Evolutionary conservation across 1,140 invertebrate genomes (phyloP).

Genomic region (Drosophila repleta): DNA sequence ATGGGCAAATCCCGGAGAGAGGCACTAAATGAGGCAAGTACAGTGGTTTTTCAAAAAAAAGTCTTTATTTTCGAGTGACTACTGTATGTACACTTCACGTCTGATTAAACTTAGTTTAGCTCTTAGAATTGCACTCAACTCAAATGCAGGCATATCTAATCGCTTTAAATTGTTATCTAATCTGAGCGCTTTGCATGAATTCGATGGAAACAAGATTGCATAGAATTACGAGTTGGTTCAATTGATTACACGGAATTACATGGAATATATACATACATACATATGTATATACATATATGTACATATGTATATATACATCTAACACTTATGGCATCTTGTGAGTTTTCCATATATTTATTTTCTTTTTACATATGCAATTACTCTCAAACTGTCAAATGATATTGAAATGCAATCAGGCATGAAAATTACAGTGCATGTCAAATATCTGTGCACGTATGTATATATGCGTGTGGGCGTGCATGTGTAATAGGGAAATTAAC

Average conservation of each 20-base stretch:
- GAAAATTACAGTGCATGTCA: slow-evolving; percentile 54
- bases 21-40: neutral
- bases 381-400: slow-evolving; percentile 25
- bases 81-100: neutral
- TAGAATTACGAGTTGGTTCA: slow-evolving; percentile 18
- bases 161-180: slow-evolving; percentile 33
- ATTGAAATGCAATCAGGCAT: slow-evolving; percentile 60
- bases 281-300: too few species aligned
- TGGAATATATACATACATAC: neutral
- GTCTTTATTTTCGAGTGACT: neutral
- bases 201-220: slow-evolving; percentile 12
- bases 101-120: neutral
- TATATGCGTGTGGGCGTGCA: neutral
- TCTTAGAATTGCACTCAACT: slow-evolving; percentile 15
- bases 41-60: too few species aligned
- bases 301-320: too few species aligned
- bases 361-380: slow-evolving; percentile 13
- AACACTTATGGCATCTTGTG: neutral
- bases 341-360: neutral
- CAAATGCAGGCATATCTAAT: slow-evolving; percentile 38
- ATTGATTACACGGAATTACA: slow-evolving; percentile 7
- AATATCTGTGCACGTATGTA: slow-evolving; percentile 1
- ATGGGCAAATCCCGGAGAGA: neutral
- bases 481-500: slow-evolving; percentile 14
- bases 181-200: slow-evolving; percentile 23